phyloP scores from a whole-genome alignment of 2,888 invertebrate genomes.

The Ptilodon capucinus region DNA sequence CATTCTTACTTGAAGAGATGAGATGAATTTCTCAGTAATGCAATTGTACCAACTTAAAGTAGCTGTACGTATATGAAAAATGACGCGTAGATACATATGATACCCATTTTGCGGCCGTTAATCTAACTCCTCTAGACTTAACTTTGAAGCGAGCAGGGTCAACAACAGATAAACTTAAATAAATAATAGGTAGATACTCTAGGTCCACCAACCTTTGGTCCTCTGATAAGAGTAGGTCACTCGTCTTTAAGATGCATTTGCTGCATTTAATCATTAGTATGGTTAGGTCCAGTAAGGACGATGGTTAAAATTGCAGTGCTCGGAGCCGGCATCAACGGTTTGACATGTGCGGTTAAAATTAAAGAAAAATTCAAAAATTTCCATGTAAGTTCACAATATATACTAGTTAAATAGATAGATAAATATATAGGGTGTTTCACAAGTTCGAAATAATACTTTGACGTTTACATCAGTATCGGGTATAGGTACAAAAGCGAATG shows the following conservation, averaged over 20 bases:
- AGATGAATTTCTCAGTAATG: too few species aligned
- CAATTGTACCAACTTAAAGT: too few species aligned
- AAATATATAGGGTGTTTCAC: too few species aligned
- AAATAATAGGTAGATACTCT: background rate
- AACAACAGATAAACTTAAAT: background rate
- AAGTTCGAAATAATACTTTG: too few species aligned
- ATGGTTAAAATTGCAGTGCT: conserved; percentile 83
- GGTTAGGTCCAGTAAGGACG: background rate
- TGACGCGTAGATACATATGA: too few species aligned
- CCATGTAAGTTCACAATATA: conserved; percentile 53
- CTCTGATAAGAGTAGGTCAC: background rate
- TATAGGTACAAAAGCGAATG: too few species aligned
- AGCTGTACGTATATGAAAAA: too few species aligned
- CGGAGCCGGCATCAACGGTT: conserved; percentile 89
- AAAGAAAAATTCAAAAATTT: conserved; percentile 79
- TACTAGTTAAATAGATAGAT: too few species aligned
- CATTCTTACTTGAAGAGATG: too few species aligned
- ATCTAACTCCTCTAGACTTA: background rate
- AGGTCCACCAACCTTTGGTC: background rate
- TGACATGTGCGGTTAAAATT: conserved; percentile 86
- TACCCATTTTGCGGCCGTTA: background rate
- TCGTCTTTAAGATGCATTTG: background rate
- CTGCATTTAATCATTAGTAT: background rate
- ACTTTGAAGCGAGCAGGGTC: background rate
- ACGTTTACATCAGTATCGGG: too few species aligned